Evolutionary conservation across 2,113 vertebrate genomes (phyloP).

Genomic region (Athene noctua): DNA sequence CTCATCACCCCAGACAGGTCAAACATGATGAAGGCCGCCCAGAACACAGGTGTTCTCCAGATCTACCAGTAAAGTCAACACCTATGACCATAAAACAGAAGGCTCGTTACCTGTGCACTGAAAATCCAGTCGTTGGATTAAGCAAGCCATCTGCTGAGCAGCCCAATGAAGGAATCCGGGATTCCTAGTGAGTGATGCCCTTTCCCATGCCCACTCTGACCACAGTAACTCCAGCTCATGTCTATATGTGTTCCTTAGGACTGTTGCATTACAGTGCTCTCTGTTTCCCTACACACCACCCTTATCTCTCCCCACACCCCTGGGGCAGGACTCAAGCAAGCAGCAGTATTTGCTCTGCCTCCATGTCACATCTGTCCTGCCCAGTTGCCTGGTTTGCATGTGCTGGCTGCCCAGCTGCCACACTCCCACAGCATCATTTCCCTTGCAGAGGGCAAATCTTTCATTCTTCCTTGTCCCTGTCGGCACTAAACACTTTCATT

Average conservation of each 20-base stretch:
- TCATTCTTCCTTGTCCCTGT: background rate
- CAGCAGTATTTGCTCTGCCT: background rate
- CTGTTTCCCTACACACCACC: background rate
- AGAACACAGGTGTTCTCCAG: background rate
- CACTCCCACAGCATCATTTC: background rate
- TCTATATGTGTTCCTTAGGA: background rate
- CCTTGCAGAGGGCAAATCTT: background rate
- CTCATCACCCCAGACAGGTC: background rate
- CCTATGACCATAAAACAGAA: background rate
- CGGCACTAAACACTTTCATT: background rate
- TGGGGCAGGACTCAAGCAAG: background rate
- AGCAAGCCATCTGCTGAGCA: background rate
- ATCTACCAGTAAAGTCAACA: background rate
- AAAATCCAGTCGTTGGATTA: background rate
- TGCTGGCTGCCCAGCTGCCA: background rate
- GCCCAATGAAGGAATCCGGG: background rate
- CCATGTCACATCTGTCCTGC: accelerated
- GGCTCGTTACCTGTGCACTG: background rate
- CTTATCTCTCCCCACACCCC: background rate
- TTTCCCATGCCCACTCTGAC: background rate
- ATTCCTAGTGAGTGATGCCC: background rate
- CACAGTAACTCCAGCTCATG: background rate
- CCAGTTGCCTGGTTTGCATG: accelerated
- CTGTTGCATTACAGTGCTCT: accelerated
- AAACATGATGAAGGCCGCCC: background rate